Evolutionary conservation across 1,140 invertebrate species (phyloP).

Genomic region (Prorops nasuta): DNA sequence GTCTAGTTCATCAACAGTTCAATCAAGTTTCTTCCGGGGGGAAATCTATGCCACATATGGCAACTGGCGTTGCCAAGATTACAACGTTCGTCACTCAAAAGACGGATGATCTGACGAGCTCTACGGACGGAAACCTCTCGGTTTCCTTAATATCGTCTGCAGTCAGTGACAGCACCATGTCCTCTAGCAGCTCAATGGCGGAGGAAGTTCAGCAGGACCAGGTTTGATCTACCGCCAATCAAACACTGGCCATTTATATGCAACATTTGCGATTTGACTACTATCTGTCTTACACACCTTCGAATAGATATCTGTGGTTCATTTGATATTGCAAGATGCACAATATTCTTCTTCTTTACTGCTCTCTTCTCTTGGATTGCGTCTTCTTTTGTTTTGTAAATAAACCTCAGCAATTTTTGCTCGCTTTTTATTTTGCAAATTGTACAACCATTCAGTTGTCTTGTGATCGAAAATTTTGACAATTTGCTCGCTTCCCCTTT

Average conservation of each 20-base stretch:
- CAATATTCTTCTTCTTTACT: too few species aligned
- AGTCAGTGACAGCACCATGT: slow-evolving; percentile 46
- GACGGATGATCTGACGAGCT: slow-evolving; percentile 40
- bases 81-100: slow-evolving; percentile 33
- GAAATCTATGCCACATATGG: slow-evolving; percentile 25
- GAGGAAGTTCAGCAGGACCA: slow-evolving; percentile 50
- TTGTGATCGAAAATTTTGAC: neutral
- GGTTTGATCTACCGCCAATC: slow-evolving; percentile 47
- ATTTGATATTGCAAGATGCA: too few species aligned
- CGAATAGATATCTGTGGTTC: too few species aligned
- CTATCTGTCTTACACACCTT: too few species aligned
- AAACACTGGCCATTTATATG: too few species aligned
- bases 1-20: slow-evolving; percentile 2
- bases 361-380: too few species aligned
- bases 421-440: neutral
- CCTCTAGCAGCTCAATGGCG: slow-evolving; percentile 45
- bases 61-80: slow-evolving; percentile 33
- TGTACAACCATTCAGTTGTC: neutral
- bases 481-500: neutral
- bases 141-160: slow-evolving; percentile 47
- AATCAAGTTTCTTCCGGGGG: slow-evolving; percentile 8
- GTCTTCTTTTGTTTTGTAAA: too few species aligned
- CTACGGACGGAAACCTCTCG: slow-evolving; percentile 39
- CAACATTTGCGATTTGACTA: too few species aligned
- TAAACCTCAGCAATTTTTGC: too few species aligned